Evolutionary conservation across 2,888 invertebrate genomes (phyloP).

Genomic region (Orgyia antiqua): DNA sequence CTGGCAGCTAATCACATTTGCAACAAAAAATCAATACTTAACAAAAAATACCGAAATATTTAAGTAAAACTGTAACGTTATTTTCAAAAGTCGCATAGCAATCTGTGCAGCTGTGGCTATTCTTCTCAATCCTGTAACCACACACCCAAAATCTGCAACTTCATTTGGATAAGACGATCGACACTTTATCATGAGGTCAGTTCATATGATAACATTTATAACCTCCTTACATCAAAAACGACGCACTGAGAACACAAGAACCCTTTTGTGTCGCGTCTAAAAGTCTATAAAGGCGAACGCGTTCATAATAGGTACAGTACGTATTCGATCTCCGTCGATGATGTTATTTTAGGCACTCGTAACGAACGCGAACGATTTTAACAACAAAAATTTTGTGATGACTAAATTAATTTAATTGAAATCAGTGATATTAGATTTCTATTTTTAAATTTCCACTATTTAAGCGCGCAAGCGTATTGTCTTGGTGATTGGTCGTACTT

Average conservation of each 20-base stretch:
- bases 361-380: slow-evolving; percentile 31
- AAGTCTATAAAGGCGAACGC: slow-evolving; percentile 67
- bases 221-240: slow-evolving; percentile 47
- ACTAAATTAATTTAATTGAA: slow-evolving; percentile 30
- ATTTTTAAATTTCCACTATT: slow-evolving; percentile 51
- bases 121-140: too few species aligned
- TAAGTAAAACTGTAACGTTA: too few species aligned
- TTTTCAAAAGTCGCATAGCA: too few species aligned
- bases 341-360: slow-evolving; percentile 51
- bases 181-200: slow-evolving; percentile 49
- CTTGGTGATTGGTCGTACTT: slow-evolving; percentile 62
- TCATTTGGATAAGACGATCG: slow-evolving; percentile 35
- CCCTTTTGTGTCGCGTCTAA: slow-evolving; percentile 52
- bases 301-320: slow-evolving; percentile 62
- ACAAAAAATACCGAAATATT: too few species aligned
- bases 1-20: too few species aligned
- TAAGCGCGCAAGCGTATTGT: slow-evolving; percentile 56
- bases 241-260: slow-evolving; percentile 46
- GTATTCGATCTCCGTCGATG: slow-evolving; percentile 61
- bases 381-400: slow-evolving; percentile 42
- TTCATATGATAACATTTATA: slow-evolving; percentile 60
- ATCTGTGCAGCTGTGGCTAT: slow-evolving; percentile 5
- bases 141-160: slow-evolving; percentile 37
- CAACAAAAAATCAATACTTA: too few species aligned
- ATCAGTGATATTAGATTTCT: slow-evolving; percentile 35